Percentiles rank a stretch among this genome's conserved stretches.
phyloP scores from a whole-genome alignment of 2,888 invertebrate species.

The Marasmarcha lunaedactyla region DNA sequence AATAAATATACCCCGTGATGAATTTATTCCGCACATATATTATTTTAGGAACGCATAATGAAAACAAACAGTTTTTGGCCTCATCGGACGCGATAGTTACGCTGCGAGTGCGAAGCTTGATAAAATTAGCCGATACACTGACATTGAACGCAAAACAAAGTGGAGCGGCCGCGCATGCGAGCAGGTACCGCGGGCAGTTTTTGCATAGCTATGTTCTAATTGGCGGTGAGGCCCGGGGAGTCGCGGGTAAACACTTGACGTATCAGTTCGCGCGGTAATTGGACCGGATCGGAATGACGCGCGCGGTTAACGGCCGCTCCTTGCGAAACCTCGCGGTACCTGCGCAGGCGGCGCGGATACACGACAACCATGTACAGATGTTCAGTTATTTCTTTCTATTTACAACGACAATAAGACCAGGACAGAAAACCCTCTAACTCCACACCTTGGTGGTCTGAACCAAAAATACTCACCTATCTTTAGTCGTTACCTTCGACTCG shows the following conservation, averaged over 20 bases:
- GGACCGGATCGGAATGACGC: constrained; percentile 33
- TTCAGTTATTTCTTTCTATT: too few species aligned
- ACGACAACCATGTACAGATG: too few species aligned
- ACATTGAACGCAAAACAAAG: constrained; percentile 69
- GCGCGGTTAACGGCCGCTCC: constrained; percentile 24
- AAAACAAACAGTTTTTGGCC: constrained; percentile 1
- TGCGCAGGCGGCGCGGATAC: too few species aligned
- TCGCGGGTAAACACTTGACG: constrained; percentile 19
- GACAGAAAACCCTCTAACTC: too few species aligned
- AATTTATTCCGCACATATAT: neutral
- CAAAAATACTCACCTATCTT: too few species aligned
- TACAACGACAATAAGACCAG: too few species aligned
- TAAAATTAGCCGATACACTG: constrained; percentile 68
- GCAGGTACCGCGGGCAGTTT: constrained; percentile 5
- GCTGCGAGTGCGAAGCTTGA: constrained; percentile 52
- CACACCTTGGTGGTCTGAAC: too few species aligned
- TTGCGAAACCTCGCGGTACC: neutral
- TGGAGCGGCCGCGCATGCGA: constrained; percentile 55
- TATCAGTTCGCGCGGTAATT: constrained; percentile 31
- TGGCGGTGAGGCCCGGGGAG: constrained; percentile 22
- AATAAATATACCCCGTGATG: too few species aligned
- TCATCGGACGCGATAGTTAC: constrained; percentile 54
- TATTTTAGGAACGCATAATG: constrained; percentile 1
- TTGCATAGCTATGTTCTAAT: neutral
- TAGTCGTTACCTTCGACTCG: too few species aligned